These are phyloP conservation scores for Bucorvus abyssinicus DNA, from an alignment of 2,797 vertebrate species.

Conservation along the genomic window DNA sequence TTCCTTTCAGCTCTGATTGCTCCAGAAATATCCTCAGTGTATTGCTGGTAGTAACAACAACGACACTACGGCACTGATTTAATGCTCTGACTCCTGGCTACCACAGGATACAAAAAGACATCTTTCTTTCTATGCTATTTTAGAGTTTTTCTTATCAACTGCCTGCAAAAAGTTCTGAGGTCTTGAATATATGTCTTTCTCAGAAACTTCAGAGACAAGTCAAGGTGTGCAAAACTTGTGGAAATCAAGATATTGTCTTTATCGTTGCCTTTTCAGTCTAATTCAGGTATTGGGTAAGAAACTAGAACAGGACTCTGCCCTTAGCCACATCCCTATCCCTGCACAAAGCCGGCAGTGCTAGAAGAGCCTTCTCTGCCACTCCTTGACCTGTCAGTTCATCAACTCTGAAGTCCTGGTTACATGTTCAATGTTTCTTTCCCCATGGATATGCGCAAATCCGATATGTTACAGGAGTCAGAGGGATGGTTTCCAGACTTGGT, in stretches of 20 bases:
- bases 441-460: background rate
- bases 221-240: background rate
- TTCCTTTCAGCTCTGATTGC: background rate
- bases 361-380: background rate
- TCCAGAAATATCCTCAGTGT: background rate
- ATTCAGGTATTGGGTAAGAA: background rate
- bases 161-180: background rate
- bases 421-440: background rate
- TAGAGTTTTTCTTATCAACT: background rate
- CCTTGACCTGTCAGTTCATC: background rate
- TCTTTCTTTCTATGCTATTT: background rate
- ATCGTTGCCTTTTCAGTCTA: background rate
- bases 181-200: background rate
- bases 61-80: background rate
- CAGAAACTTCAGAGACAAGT: background rate
- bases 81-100: background rate
- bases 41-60: background rate
- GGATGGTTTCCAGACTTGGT: background rate
- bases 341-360: background rate
- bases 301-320: background rate
- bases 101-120: background rate
- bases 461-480: background rate
- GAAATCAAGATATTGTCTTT: background rate
- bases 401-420: background rate
- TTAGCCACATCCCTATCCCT: no score